These are phyloP conservation scores for Drosophila ustulata DNA, from an alignment of 2,888 invertebrate species.

Conservation along the genomic window DNA sequence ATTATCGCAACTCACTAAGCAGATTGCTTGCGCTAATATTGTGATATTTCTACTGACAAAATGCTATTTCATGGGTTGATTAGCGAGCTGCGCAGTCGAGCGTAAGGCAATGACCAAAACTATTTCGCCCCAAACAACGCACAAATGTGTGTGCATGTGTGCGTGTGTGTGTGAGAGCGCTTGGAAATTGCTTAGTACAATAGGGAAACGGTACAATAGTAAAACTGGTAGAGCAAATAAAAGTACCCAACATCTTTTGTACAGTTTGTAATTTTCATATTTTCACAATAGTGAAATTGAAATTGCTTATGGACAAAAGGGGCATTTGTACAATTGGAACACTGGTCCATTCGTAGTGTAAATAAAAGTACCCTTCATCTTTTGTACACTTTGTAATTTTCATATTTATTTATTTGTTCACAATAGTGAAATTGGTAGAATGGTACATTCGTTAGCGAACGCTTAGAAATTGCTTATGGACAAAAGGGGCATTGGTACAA, in stretches of 20 bases:
- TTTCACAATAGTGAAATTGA: no score
- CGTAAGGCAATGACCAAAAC: conserved; percentile 44
- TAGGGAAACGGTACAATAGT: conserved; percentile 1
- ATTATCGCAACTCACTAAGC: conserved; percentile 43
- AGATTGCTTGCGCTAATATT: conserved; percentile 3
- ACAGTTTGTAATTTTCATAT: not conserved
- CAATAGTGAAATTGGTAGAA: no score
- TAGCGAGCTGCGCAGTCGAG: conserved; percentile 45
- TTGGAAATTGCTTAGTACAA: not conserved
- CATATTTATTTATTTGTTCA: no score
- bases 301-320: no score
- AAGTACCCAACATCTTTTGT: not conserved
- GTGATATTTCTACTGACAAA: conserved; percentile 35
- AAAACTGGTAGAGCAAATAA: not conserved
- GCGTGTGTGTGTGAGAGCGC: not conserved
- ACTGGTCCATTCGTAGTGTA: no score
- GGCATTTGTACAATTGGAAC: no score
- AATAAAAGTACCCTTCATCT: no score
- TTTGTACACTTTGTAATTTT: conserved; percentile 1
- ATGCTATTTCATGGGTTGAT: conserved; percentile 55
- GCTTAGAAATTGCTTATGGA: no score
- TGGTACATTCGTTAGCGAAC: no score
- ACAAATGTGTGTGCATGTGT: not conserved
- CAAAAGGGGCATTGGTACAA: no score
- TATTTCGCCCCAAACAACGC: conserved; percentile 25